Evolutionary conservation across 2,888 invertebrate genomes (phyloP), one percentile per base, ranked within the genome.

Genomic region (Brenthis ino): DNA sequence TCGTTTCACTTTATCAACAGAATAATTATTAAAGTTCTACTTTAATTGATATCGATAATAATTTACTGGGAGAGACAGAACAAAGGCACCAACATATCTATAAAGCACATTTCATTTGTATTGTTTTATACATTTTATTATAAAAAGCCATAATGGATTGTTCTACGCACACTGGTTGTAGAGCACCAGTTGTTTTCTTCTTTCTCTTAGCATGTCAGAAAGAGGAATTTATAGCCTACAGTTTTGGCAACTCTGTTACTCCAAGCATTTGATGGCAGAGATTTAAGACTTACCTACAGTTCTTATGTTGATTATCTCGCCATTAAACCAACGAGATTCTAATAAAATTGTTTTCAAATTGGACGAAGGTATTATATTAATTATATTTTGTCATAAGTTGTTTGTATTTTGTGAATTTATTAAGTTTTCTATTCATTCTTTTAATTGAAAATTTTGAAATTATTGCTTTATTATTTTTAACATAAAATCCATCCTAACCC

Each of bases 221-320:
- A 72, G 71, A 74, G 64, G 71, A 68, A 76, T 76, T 74, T 76
- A 76, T 74, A 16, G 71, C 70, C 65, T 65, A 70, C 54, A 68
- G 57, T 69, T 75, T 76, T 76, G 76, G 73, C 75, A 76, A 72
- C 61, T 71, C 70, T 71, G 73, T 71, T 69, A 71, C 70, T 56
- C 72, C 66, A 72, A 68, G 69, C 63, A 70, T 74, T 70, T 72
- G 75, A 75, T 66, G 64, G 67, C 68, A 64, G 57, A 74, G 73
- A 74, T 74, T 74, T 74, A 72, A 69, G 74, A 73, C 63, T 55
- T 55, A 71, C 48, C 61, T 43, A 43, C 2, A 43, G 66, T 54
- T 64, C 43, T 65, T 47, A 68, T 73, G 73, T 71, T 71, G 67
- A 75, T 75, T 72, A 75, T 69, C 69, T 71, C 61, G 68, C 72